Conservation (phyloP, 2,113 vertebrate genomes). For the Corythornis cristatus region DNA sequence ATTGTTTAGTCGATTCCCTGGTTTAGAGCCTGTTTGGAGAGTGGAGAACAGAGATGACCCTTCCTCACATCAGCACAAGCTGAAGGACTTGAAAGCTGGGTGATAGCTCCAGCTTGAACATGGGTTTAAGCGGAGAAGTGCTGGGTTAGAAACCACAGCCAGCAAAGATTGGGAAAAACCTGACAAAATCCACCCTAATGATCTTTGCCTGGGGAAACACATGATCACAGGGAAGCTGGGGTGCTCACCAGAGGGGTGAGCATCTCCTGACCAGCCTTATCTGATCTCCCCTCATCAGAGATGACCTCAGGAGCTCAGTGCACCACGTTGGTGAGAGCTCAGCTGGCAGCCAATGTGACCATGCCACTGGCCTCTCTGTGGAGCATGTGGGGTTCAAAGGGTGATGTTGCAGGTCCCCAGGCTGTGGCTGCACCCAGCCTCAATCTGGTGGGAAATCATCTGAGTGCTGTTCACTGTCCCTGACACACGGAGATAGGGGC, state of each 20-base stretch:
- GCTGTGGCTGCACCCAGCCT: not conserved
- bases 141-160: not conserved
- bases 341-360: no score
- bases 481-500: accelerated
- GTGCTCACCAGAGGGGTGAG: not conserved
- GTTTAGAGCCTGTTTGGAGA: not conserved
- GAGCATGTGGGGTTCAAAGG: not conserved
- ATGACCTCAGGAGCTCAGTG: not conserved
- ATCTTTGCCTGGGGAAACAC: not conserved
- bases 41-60: not conserved
- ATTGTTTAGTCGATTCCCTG: not conserved
- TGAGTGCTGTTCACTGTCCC: not conserved
- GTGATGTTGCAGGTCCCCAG: accelerated
- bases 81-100: not conserved
- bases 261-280: not conserved
- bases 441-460: not conserved
- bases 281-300: not conserved
- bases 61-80: not conserved
- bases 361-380: accelerated
- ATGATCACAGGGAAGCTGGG: not conserved
- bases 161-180: not conserved
- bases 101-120: not conserved
- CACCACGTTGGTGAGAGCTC: not conserved
- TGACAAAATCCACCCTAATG: not conserved
- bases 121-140: not conserved